Evolutionary conservation across 2,797 vertebrate species (phyloP).

Genomic region (Garrulus glandarius): DNA sequence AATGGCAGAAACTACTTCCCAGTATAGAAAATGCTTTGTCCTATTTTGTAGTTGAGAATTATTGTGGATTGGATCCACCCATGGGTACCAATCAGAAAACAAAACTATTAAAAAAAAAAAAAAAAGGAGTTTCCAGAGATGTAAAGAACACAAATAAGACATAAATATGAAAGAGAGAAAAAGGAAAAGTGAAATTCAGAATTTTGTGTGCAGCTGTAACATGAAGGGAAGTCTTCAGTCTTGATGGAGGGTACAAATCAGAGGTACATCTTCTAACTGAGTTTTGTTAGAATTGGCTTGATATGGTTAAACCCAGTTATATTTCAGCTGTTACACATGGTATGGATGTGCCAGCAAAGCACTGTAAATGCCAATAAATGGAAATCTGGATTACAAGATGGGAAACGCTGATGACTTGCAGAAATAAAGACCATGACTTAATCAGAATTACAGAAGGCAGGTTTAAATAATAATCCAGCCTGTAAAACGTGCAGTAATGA

Average conservation of each 20-base stretch:
- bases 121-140: not conserved
- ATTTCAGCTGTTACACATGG: not conserved
- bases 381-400: not conserved
- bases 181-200: not conserved
- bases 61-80: not conserved
- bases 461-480: not conserved
- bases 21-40: not conserved
- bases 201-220: not conserved
- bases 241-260: not conserved
- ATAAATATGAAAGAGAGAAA: not conserved
- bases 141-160: not conserved
- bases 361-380: not conserved
- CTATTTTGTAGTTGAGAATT: not conserved
- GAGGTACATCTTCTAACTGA: not conserved
- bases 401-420: not conserved
- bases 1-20: not conserved
- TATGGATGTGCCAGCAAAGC: not conserved
- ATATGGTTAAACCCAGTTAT: not conserved
- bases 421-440: not conserved
- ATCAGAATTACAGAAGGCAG: not conserved
- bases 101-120: accelerated
- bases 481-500: not conserved
- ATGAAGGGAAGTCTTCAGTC: not conserved
- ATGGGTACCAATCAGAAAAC: not conserved
- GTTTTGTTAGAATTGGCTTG: not conserved